These are phyloP conservation scores for Acanthoscelides obtectus DNA, from an alignment of 2,888 invertebrate genomes.

Conservation along the genomic window DNA sequence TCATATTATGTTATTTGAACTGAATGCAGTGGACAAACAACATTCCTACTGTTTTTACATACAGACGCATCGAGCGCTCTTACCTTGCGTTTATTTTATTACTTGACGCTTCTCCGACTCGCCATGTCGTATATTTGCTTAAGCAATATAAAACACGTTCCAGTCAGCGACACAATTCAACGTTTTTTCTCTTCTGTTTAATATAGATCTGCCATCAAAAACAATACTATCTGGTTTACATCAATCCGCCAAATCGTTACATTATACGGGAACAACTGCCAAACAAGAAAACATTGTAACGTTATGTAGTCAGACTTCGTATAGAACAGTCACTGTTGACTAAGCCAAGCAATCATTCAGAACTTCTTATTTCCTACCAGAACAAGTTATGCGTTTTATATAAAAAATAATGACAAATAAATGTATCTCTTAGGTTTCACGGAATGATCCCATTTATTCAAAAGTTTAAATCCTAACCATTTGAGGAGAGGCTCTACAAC, in stretches of 20 bases:
- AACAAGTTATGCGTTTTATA: too few species aligned
- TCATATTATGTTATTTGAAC: too few species aligned
- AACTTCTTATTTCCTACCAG: too few species aligned
- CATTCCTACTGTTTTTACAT: not conserved
- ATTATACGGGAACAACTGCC: slow-evolving; percentile 36
- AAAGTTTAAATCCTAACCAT: too few species aligned
- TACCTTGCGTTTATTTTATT: slow-evolving; percentile 14
- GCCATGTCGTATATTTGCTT: slow-evolving; percentile 24
- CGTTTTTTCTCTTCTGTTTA: slow-evolving; percentile 16
- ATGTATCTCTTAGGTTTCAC: too few species aligned
- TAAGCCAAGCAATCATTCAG: too few species aligned
- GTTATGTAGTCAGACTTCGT: slow-evolving; percentile 22
- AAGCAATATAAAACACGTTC: slow-evolving; percentile 24
- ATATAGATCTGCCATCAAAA: slow-evolving; percentile 32
- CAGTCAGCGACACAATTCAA: slow-evolving; percentile 10
- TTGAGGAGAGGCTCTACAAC: too few species aligned
- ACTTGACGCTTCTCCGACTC: slow-evolving; percentile 11
- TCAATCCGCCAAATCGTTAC: slow-evolving; percentile 36
- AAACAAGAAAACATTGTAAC: slow-evolving; percentile 33
- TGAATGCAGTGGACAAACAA: not conserved
- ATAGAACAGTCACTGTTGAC: slow-evolving; percentile 1
- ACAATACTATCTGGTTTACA: slow-evolving; percentile 39
- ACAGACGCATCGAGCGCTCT: slow-evolving; percentile 6
- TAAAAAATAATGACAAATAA: too few species aligned
- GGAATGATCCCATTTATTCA: too few species aligned